These are phyloP conservation scores for Macheiramphus alcinus DNA, from an alignment of 2,113 vertebrate genomes.

Conservation along the genomic window DNA sequence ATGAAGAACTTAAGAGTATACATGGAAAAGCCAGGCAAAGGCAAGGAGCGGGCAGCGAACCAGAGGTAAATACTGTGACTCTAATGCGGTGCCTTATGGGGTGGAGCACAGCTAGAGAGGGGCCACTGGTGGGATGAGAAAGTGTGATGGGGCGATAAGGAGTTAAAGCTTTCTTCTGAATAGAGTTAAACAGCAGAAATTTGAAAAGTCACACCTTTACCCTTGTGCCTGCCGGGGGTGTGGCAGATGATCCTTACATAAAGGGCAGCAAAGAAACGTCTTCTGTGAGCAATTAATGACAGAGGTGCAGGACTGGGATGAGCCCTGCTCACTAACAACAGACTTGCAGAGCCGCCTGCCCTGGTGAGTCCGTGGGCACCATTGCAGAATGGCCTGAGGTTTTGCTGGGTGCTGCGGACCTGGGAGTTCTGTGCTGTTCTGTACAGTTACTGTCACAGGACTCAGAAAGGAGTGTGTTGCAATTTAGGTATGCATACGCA, in stretches of 20 bases:
- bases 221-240: not conserved
- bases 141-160: not conserved
- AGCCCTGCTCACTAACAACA: not conserved
- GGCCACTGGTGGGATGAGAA: not conserved
- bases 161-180: not conserved
- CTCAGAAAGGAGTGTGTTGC: not conserved
- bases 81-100: too few relatives aligned
- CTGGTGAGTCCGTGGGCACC: not conserved
- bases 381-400: not conserved
- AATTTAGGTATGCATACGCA: too few relatives aligned
- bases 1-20: fast-evolving
- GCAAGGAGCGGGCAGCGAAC: not conserved
- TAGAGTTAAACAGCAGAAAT: not conserved
- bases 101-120: not conserved
- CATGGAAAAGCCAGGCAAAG: not conserved
- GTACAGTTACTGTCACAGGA: not conserved
- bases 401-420: not conserved
- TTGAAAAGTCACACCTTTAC: not conserved
- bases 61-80: not conserved
- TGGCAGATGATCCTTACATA: not conserved
- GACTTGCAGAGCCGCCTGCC: not conserved
- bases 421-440: not conserved
- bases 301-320: not conserved
- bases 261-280: not conserved
- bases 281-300: not conserved